Evolutionary conservation across 2,113 vertebrate genomes (phyloP).

Genomic region (Prietella phreatophila): DNA sequence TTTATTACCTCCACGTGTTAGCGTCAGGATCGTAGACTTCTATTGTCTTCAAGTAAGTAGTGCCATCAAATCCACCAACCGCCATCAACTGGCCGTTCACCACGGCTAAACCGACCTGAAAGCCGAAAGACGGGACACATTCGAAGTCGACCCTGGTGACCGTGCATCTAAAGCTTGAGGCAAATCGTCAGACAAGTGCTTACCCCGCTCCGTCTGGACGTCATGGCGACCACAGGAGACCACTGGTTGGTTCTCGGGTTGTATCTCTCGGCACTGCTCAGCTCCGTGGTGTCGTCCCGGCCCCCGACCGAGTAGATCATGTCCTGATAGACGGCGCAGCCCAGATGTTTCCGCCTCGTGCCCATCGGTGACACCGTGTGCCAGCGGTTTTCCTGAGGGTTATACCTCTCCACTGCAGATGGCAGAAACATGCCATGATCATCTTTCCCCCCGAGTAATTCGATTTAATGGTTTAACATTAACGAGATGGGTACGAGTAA

Average conservation of each 20-base stretch:
- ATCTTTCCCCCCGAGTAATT: no score
- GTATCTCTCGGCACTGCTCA: constrained; percentile 95
- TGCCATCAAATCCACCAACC: constrained; percentile 97
- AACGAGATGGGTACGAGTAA: no score
- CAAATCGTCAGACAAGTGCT: constrained; percentile 4
- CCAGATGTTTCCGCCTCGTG: constrained; percentile 92
- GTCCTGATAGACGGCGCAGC: constrained; percentile 97
- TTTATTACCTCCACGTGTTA: constrained; percentile 92
- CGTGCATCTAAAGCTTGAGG: not conserved
- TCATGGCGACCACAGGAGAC: constrained; percentile 99
- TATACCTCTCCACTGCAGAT: constrained; percentile 90
- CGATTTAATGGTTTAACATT: no score
- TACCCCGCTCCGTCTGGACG: constrained; percentile 93
- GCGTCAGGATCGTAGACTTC: constrained; percentile 98
- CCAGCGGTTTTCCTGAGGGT: constrained; percentile 98
- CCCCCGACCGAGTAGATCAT: constrained; percentile 99
- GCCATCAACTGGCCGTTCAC: constrained; percentile 99
- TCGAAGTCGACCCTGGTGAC: not conserved
- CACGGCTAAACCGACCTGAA: constrained; percentile 93
- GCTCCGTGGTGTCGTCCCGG: constrained; percentile 94
- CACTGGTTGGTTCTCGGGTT: constrained; percentile 97
- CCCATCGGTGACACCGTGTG: constrained; percentile 98
- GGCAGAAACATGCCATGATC: not conserved
- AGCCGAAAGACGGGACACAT: not conserved
- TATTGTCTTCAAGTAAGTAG: constrained; percentile 97